Evolutionary conservation across 2,113 vertebrate genomes (phyloP).

Genomic region (Neogobius melanostomus): DNA sequence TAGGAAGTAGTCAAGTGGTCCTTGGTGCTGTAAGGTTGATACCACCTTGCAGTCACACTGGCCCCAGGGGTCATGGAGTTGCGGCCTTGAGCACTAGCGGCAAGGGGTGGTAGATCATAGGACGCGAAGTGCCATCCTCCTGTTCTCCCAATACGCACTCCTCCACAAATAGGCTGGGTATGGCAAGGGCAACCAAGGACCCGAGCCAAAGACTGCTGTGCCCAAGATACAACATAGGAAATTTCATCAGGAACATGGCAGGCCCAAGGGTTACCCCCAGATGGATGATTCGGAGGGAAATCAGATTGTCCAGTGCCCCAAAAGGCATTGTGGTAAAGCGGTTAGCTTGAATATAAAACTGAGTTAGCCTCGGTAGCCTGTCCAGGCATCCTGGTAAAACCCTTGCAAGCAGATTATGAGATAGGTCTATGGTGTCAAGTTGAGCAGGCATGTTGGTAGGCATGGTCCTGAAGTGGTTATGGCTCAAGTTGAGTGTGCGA

Average conservation of each 20-base stretch:
- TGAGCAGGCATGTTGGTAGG: slow-evolving; percentile 92
- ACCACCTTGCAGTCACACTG: slow-evolving; percentile 49
- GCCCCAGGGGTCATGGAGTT: slow-evolving; percentile 36
- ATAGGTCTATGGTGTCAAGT: slow-evolving; percentile 86
- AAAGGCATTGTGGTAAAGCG: slow-evolving; percentile 84
- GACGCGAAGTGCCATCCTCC: slow-evolving; percentile 71
- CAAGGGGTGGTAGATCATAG: slow-evolving; percentile 62
- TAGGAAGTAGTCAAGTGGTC: slow-evolving; percentile 18
- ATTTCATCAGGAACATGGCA: slow-evolving; percentile 80
- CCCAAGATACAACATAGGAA: slow-evolving; percentile 82
- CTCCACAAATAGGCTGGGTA: slow-evolving; percentile 67
- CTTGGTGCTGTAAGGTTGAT: slow-evolving; percentile 19
- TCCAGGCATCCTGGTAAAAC: slow-evolving; percentile 88
- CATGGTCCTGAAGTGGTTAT: slow-evolving; percentile 94
- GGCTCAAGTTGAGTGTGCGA: slow-evolving; percentile 87
- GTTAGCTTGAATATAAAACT: slow-evolving; percentile 90
- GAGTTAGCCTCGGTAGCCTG: slow-evolving; percentile 78
- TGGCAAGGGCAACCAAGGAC: slow-evolving; percentile 85
- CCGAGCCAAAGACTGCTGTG: slow-evolving; percentile 69
- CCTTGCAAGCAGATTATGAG: slow-evolving; percentile 87
- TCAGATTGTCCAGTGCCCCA: slow-evolving; percentile 81
- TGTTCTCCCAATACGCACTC: slow-evolving; percentile 37
- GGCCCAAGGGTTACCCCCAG: slow-evolving; percentile 91
- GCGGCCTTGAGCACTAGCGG: slow-evolving; percentile 36
- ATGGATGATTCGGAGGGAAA: slow-evolving; percentile 79